Evolutionary conservation across 1,140 invertebrate genomes (phyloP).

Genomic region (Magallana ariakensis): DNA sequence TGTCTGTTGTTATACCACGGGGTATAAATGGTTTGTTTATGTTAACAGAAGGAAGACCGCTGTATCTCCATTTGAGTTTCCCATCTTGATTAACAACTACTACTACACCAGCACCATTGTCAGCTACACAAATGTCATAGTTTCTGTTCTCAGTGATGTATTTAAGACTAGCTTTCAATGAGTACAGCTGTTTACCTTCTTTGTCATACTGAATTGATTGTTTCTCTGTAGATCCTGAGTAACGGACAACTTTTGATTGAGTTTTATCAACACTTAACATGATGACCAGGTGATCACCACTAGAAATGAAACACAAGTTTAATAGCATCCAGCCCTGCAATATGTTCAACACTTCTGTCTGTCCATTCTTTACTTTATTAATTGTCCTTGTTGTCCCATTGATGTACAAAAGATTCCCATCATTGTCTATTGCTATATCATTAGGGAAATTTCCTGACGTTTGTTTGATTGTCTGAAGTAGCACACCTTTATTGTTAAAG

Average conservation of each 20-base stretch:
- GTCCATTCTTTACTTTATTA: background rate
- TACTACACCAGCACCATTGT: background rate
- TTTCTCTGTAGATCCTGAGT: background rate
- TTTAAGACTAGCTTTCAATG: background rate
- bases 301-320: background rate
- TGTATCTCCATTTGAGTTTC: background rate
- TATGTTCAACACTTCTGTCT: background rate
- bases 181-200: background rate
- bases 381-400: background rate
- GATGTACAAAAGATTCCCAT: background rate
- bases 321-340: background rate
- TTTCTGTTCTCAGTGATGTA: conserved; percentile 17
- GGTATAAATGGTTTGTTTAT: background rate
- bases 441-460: background rate
- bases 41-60: background rate
- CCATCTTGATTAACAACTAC: background rate
- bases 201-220: background rate
- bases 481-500: background rate
- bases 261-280: background rate
- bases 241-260: background rate
- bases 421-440: background rate
- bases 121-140: background rate
- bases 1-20: background rate
- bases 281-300: background rate
- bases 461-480: background rate